phyloP scores from a whole-genome alignment of 2,888 invertebrate genomes.

The Bellardia bayeri region DNA sequence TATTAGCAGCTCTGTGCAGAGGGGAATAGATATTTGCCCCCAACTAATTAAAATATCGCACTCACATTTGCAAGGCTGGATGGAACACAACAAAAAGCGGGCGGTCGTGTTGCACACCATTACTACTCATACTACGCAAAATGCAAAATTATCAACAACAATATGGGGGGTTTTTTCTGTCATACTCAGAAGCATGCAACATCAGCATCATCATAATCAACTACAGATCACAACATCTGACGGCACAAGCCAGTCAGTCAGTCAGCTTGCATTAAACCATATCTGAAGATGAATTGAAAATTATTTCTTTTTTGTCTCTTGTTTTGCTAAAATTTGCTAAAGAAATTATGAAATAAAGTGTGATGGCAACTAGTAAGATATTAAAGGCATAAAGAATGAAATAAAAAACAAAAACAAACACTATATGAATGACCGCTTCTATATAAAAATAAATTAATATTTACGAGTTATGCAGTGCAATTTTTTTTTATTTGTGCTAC shows the following conservation, averaged over 20 bases:
- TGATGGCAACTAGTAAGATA: constrained; percentile 25
- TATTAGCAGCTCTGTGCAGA: constrained; percentile 17
- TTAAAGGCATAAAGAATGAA: not conserved
- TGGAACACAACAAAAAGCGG: constrained; percentile 32
- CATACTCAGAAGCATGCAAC: constrained; percentile 43
- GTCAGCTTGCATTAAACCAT: constrained; percentile 26
- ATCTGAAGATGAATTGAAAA: constrained; percentile 48
- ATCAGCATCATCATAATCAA: constrained; percentile 40
- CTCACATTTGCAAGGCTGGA: constrained; percentile 62
- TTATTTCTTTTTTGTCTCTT: not conserved
- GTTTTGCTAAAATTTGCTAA: constrained; percentile 11
- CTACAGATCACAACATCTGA: constrained; percentile 53
- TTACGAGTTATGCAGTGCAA: constrained; percentile 46
- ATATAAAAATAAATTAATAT: constrained; percentile 72
- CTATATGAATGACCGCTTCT: constrained; percentile 81
- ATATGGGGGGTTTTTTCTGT: constrained; percentile 60
- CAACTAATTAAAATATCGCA: constrained; percentile 83
- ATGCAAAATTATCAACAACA: constrained; percentile 46
- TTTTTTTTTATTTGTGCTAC: not conserved
- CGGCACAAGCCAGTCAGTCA: constrained; percentile 60
- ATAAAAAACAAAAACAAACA: constrained; percentile 7
- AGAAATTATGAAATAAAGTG: constrained; percentile 54
- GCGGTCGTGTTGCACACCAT: not conserved
- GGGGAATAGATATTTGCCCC: constrained; percentile 74
- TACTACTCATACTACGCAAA: not conserved